A percentile compares a stretch with the other conserved stretches of the same genome.
Conservation (phyloP, 53 echinoderm and acorn worm species). For the Astropecten irregularis region DNA sequence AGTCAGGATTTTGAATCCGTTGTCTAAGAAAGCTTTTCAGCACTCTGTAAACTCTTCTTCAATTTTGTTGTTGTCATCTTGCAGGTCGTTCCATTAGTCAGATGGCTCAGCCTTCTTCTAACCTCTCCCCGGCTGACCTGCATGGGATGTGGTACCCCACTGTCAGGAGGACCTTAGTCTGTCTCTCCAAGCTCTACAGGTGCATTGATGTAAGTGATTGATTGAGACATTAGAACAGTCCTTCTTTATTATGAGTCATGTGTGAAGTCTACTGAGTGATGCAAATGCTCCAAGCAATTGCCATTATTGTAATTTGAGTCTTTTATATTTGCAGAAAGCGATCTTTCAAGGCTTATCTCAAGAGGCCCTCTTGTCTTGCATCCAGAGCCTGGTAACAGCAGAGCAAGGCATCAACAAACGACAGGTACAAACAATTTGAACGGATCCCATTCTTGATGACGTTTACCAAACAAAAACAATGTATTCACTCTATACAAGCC, state of each 20-base stretch:
- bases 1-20: too few species aligned
- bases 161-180: conserved; percentile 93
- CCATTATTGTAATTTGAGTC: too few species aligned
- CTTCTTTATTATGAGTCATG: too few species aligned
- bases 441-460: too few species aligned
- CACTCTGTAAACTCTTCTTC: too few species aligned
- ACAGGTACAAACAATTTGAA: too few species aligned
- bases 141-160: conserved; percentile 99
- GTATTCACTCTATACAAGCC: too few species aligned
- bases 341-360: conserved; percentile 98
- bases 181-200: conserved; percentile 95
- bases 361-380: conserved; percentile 89
- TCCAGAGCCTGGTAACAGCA: conserved; percentile 82
- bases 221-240: too few species aligned
- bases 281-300: too few species aligned
- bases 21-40: too few species aligned
- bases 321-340: conserved; percentile 89
- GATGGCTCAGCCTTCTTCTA: conserved; percentile 52
- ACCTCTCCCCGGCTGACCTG: conserved; percentile 95
- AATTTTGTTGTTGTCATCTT: neutral
- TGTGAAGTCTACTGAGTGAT: too few species aligned
- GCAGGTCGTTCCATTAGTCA: conserved; percentile 12
- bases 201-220: conserved; percentile 95
- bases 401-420: conserved; percentile 83
- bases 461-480: too few species aligned